Percentiles rank a stretch among this genome's conserved stretches.
These are phyloP conservation scores for Cyanoliseus patagonus DNA, from an alignment of 2,113 vertebrate species.

Conservation along the genomic window DNA sequence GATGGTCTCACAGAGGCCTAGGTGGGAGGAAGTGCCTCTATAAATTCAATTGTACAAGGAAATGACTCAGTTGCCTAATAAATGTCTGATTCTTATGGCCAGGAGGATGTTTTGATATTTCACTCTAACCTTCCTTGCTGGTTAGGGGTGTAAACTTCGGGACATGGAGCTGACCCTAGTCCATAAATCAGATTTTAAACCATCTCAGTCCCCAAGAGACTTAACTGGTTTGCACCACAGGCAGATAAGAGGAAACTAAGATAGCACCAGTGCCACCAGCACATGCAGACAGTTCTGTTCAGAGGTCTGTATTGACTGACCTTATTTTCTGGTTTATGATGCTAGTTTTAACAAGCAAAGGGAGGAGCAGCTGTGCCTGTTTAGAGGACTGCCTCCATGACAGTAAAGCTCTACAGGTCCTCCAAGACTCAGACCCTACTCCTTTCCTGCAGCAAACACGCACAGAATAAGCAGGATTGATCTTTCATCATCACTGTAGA, in stretches of 20 bases:
- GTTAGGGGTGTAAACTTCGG: neutral
- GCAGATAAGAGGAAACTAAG: neutral
- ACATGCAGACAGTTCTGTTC: neutral
- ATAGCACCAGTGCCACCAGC: neutral
- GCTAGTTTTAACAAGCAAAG: neutral
- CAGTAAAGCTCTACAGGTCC: rapidly evolving
- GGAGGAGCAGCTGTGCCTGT: neutral
- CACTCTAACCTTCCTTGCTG: neutral
- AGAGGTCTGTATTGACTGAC: neutral
- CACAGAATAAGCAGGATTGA: neutral
- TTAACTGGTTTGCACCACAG: neutral
- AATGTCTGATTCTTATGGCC: neutral
- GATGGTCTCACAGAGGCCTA: neutral
- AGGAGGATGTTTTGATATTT: neutral
- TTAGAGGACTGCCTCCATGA: neutral
- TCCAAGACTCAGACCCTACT: neutral
- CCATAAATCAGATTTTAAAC: neutral
- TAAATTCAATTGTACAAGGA: neutral
- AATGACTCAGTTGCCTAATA: rapidly evolving
- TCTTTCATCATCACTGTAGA: neutral
- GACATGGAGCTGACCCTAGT: neutral
- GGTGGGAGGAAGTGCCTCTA: neutral
- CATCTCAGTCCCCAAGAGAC: neutral
- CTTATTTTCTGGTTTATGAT: neutral
- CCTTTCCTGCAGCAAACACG: neutral